Percentiles rank a stretch among this genome's conserved stretches.
These are phyloP conservation scores for Aviceda subcristata DNA, from an alignment of 2,113 vertebrate genomes.

Conservation along the genomic window DNA sequence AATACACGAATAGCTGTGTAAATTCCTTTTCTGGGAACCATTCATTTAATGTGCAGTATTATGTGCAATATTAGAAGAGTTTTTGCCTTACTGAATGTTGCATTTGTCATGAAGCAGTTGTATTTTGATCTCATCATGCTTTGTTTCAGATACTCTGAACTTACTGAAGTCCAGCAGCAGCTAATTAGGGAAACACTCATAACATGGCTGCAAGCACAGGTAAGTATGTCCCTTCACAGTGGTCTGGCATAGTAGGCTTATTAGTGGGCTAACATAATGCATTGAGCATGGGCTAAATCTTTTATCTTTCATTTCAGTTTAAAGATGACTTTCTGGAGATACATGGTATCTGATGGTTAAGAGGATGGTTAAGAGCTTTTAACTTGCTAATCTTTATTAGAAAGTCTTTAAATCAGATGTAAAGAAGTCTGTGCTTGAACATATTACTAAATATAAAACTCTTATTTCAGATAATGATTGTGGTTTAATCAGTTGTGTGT, in stretches of 20 bases:
- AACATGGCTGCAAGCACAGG: conserved; percentile 97
- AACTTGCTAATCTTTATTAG: neutral
- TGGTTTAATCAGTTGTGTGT: neutral
- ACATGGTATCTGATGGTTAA: neutral
- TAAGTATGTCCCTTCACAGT: conserved; percentile 16
- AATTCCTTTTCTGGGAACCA: neutral
- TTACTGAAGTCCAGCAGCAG: conserved; percentile 88
- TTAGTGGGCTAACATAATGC: neutral
- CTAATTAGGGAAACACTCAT: conserved; percentile 93
- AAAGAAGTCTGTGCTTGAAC: neutral
- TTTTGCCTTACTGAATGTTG: neutral
- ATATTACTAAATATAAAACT: neutral
- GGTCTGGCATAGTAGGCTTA: neutral
- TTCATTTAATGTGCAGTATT: neutral
- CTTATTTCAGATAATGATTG: neutral
- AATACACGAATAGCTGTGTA: neutral
- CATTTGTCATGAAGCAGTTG: neutral
- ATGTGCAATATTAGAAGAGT: neutral
- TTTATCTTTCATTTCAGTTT: neutral
- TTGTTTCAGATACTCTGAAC: conserved; percentile 84
- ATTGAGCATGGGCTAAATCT: neutral
- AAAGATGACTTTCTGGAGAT: neutral
- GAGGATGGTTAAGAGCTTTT: neutral
- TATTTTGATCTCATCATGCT: neutral
- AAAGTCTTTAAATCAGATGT: neutral